A percentile compares a stretch with the other conserved stretches of the same genome.
phyloP scores from a whole-genome alignment of 1,140 invertebrate genomes.

The Saxidomus purpurata region DNA sequence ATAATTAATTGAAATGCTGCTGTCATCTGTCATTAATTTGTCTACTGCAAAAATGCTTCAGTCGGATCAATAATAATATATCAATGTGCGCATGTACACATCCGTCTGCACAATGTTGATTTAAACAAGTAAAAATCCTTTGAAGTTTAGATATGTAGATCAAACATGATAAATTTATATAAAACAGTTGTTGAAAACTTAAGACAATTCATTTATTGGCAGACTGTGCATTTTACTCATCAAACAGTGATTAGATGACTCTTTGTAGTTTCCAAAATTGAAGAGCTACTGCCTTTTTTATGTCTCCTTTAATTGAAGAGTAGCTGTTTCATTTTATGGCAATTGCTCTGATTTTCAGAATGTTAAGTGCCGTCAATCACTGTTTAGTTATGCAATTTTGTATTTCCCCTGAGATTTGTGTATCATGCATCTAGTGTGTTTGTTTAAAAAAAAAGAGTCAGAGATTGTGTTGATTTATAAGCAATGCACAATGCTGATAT shows the following conservation, averaged over 20 bases:
- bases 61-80: too few relatives aligned
- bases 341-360: not conserved
- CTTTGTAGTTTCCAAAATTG: conserved; percentile 20
- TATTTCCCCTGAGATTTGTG: not conserved
- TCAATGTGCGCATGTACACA: too few relatives aligned
- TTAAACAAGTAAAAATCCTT: not conserved
- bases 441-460: not conserved
- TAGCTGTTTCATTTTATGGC: not conserved
- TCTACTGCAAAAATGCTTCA: too few relatives aligned
- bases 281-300: not conserved
- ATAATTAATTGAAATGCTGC: too few relatives aligned
- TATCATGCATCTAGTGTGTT: too few relatives aligned
- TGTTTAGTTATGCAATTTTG: not conserved
- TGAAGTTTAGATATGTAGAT: not conserved
- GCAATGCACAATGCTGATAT: not conserved
- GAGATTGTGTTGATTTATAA: not conserved
- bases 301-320: conserved; percentile 16
- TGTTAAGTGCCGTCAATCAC: not conserved
- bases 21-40: too few relatives aligned
- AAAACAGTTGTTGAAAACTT: not conserved
- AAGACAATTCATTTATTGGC: conserved; percentile 3
- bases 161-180: not conserved
- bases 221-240: not conserved
- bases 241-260: not conserved
- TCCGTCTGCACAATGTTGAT: too few relatives aligned